A percentile compares a stretch with the other conserved stretches of the same genome.
phyloP scores from a whole-genome alignment of 1,140 invertebrate species.

The Aphelenchoides besseyi region DNA sequence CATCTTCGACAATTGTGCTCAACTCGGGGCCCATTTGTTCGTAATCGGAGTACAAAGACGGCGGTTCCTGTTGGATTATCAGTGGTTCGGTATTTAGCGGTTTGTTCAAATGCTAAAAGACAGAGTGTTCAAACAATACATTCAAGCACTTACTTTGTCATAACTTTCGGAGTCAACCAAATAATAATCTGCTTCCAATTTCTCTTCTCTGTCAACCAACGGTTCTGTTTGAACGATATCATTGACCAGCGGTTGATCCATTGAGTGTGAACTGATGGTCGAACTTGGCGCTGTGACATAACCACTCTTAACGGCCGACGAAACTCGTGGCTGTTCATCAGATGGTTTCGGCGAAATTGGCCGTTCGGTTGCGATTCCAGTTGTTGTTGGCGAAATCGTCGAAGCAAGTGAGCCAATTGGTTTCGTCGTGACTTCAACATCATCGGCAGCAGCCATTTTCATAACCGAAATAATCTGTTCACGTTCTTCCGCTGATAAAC shows the following conservation, averaged over 20 bases:
- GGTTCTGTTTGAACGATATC: neutral
- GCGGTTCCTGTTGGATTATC: neutral
- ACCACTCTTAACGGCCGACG: slow-evolving; percentile 3
- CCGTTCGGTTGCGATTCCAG: neutral
- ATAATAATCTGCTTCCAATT: neutral
- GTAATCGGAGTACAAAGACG: neutral
- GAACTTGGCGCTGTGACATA: slow-evolving; percentile 11
- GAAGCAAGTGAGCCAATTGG: slow-evolving; percentile 4
- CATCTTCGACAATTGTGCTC: too few species aligned
- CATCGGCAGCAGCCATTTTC: slow-evolving; percentile 45
- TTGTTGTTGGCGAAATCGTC: neutral
- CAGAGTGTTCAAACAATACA: neutral
- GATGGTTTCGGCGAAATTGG: slow-evolving; percentile 5
- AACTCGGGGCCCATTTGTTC: too few species aligned
- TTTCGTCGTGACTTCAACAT: slow-evolving; percentile 16
- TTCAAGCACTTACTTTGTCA: neutral
- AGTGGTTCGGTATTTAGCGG: neutral
- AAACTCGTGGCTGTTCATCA: neutral
- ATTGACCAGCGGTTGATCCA: neutral
- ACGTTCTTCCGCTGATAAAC: slow-evolving; percentile 50
- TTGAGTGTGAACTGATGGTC: neutral
- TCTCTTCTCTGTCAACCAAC: slow-evolving; percentile 1
- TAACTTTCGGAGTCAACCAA: neutral
- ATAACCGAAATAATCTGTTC: slow-evolving; percentile 55
- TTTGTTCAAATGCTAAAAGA: neutral